Conservation (phyloP, 2,888 invertebrate species). For the Hirtodrosophila alboralis region DNA sequence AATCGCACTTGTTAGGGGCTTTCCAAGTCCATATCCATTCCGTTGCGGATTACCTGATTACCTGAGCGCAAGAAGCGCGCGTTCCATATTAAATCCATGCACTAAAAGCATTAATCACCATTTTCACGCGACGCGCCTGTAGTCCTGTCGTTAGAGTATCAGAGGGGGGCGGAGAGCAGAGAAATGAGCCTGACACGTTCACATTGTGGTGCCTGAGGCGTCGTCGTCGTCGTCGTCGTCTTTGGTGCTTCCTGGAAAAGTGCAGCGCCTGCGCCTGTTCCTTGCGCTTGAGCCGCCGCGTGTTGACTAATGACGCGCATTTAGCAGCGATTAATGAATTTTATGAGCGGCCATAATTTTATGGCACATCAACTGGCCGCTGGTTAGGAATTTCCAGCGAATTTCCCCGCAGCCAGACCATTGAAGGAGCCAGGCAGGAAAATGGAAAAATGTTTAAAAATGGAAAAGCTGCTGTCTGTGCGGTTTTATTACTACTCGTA, state of each 20-base stretch:
- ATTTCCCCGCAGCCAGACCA: slow-evolving; percentile 65
- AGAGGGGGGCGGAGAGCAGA: slow-evolving; percentile 6
- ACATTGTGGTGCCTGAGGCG: slow-evolving; percentile 49
- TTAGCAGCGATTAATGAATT: slow-evolving; percentile 79
- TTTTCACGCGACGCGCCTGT: slow-evolving; percentile 74
- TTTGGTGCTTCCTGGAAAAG: slow-evolving; percentile 71
- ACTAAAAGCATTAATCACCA: slow-evolving; percentile 75
- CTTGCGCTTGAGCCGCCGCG: slow-evolving; percentile 52
- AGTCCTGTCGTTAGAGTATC: slow-evolving; percentile 10
- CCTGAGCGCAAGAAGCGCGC: slow-evolving; percentile 38
- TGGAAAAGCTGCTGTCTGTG: slow-evolving; percentile 53
- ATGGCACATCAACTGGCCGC: slow-evolving; percentile 71
- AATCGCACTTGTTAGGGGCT: slow-evolving; percentile 66
- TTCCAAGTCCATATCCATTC: slow-evolving; percentile 58
- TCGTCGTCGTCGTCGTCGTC: too few relatives aligned
- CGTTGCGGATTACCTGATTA: slow-evolving; percentile 55
- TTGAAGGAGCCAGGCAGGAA: slow-evolving; percentile 36
- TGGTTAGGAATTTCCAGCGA: slow-evolving; percentile 66
- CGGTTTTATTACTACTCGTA: slow-evolving; percentile 67
- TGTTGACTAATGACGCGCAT: slow-evolving; percentile 80
- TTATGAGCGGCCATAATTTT: slow-evolving; percentile 77
- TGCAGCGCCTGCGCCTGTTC: slow-evolving; percentile 52
- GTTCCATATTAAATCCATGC: slow-evolving; percentile 74
- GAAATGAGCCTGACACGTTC: slow-evolving; percentile 40
- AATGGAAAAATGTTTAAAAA: too few relatives aligned